Base-by-base conservation (phyloP, 1,140 invertebrate species). In the Diachasmimorpha longicaudata region DNA sequence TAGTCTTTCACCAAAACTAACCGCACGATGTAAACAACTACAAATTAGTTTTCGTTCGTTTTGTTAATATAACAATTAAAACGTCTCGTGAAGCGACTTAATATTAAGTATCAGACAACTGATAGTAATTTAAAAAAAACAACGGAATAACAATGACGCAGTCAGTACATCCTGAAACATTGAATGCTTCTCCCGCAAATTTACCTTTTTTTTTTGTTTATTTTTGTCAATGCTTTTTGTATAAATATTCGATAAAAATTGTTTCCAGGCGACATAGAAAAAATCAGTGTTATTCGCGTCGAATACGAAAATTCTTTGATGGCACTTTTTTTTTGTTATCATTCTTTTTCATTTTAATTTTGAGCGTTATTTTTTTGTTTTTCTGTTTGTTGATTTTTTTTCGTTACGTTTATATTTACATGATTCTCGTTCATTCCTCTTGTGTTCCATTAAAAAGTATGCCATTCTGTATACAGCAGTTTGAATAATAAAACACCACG, bases 401-500 rank as follows among this genome's bases (percentile, higher is more conserved):
- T 75, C 68, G 48, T 75, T 58, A n/a, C 31, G 19, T 70, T 75
- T 48, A 69, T 19, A 42, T 70, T 70, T 75, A 75, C 69, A 58
- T 75, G 25, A 52, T 70, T 21, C 70, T 75, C 19, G 16, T 70
- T 63, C 23, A 13, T 70, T 70, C 14, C 14, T 70, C 36, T 14
- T 39, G 31, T 19, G 36, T 46, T 36, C 58, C 46, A 23, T 58
- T 70, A 63, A 63, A 55, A 52, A 76, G 4, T 25, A 73, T 78
- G 77, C 74, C 74, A 75, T 74, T 77, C 48, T 73, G 73, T 74
- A 70, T 76, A 78, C 52, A 77, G 76, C 72, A 75, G 68, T 63
- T 68, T 73, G 71, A 75, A 78, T 78, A 69, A 74, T 73, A 73
- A 73, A 39, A 78, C 77, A 76, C 69, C 77, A 74, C 70, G 21